A percentile compares a stretch with the other conserved stretches of the same genome.
phyloP scores from a whole-genome alignment of 2,888 invertebrate genomes.

The Alloplasta piceator region DNA sequence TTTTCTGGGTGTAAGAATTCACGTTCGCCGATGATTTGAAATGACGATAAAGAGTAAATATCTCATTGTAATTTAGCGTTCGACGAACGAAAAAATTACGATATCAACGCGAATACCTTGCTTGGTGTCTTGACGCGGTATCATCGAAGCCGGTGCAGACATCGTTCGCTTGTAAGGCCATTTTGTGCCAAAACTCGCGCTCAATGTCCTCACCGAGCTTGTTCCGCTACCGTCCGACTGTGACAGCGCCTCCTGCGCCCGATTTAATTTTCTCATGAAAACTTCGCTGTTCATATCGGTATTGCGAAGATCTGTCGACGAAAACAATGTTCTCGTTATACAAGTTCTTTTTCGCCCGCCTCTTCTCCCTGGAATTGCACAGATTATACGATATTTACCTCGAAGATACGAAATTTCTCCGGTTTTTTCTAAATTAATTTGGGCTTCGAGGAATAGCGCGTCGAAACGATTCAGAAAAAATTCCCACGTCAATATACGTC shows the following conservation, averaged over 20 bases:
- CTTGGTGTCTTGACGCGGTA: conserved; percentile 90
- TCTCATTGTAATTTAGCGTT: background rate
- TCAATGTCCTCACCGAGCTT: conserved; percentile 89
- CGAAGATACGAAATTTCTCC: conserved; percentile 93
- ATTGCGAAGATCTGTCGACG: conserved; percentile 91
- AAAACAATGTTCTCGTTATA: conserved; percentile 11
- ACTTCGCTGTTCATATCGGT: conserved; percentile 94
- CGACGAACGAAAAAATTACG: conserved; percentile 1
- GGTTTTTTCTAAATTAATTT: conserved; percentile 93
- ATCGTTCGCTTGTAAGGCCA: conserved; percentile 98
- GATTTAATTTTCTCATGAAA: conserved; percentile 93
- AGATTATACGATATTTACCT: conserved; percentile 84
- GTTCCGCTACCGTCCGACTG: conserved; percentile 88
- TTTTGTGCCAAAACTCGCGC: conserved; percentile 95
- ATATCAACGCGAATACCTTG: conserved; percentile 83
- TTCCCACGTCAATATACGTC: conserved; percentile 97
- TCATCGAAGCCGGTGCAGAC: conserved; percentile 95
- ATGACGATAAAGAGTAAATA: too few species aligned
- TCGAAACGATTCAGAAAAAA: conserved; percentile 99
- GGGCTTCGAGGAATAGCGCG: conserved; percentile 97
- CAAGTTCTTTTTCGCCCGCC: background rate
- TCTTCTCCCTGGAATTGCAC: background rate
- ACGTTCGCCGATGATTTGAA: too few species aligned
- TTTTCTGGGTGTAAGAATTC: too few species aligned
- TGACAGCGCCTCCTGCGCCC: conserved; percentile 94